Conservation (phyloP, 1,140 invertebrate species). For the Sycophaga agraensis region DNA sequence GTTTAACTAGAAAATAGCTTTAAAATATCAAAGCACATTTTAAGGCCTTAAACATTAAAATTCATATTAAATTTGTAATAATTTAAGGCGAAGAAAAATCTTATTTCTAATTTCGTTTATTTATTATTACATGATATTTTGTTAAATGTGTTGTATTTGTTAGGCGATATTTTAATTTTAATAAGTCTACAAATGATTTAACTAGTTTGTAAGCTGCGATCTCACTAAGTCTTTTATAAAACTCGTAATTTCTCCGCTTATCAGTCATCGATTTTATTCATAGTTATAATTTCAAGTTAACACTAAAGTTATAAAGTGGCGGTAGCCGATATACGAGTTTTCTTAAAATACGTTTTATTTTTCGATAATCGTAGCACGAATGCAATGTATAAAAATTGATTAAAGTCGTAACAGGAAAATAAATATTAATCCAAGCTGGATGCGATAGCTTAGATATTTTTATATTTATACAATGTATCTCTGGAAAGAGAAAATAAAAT, state of each 20-base stretch:
- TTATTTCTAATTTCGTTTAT: slow-evolving; percentile 14
- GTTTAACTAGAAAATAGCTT: neutral
- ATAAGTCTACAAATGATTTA: slow-evolving; percentile 25
- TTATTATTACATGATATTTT: slow-evolving; percentile 26
- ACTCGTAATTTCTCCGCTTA: slow-evolving; percentile 19
- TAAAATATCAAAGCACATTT: slow-evolving; percentile 2
- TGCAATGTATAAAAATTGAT: slow-evolving; percentile 18
- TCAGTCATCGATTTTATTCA: slow-evolving; percentile 8
- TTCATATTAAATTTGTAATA: neutral
- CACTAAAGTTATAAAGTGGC: slow-evolving; percentile 8
- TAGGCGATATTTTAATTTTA: slow-evolving; percentile 11
- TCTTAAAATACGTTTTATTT: slow-evolving; percentile 26
- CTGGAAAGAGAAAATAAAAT: slow-evolving; percentile 24
- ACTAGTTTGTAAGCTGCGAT: slow-evolving; percentile 29
- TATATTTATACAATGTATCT: slow-evolving; percentile 30
- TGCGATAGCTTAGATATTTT: slow-evolving; percentile 28
- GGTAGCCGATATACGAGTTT: slow-evolving; percentile 5
- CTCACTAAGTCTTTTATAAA: slow-evolving; percentile 16
- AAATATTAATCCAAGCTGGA: slow-evolving; percentile 17
- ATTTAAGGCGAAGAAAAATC: neutral
- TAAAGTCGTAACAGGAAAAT: neutral
- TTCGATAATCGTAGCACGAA: slow-evolving; percentile 28
- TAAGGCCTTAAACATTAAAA: too few relatives aligned
- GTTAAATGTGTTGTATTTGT: slow-evolving; percentile 25
- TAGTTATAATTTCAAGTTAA: slow-evolving; percentile 15